Conservation (phyloP, 2,113 vertebrate genomes). For the Macaca nemestrina region DNA sequence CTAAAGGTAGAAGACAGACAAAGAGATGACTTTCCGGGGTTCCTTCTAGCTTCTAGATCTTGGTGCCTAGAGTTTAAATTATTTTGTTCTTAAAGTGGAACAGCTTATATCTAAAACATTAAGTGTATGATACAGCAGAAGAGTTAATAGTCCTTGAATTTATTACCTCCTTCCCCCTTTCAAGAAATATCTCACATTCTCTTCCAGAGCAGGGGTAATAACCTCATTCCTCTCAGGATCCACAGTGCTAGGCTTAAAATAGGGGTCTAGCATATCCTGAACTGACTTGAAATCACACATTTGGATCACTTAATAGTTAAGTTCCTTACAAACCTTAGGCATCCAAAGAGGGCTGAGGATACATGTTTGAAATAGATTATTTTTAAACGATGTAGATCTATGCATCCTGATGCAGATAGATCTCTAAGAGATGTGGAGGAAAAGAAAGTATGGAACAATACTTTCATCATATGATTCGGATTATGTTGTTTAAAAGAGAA, state of each 20-base stretch:
- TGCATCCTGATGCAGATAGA: neutral
- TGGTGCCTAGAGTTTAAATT: neutral
- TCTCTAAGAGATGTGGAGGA: neutral
- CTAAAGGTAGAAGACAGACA: neutral
- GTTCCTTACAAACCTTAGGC: neutral
- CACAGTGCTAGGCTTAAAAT: neutral
- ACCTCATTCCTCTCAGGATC: neutral
- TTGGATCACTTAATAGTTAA: neutral
- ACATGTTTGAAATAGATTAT: neutral
- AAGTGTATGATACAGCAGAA: neutral
- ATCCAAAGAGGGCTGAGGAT: neutral
- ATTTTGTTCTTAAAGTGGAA: neutral
- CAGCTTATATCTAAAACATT: neutral
- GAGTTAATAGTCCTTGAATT: neutral
- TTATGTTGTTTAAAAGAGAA: neutral
- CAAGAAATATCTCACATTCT: neutral
- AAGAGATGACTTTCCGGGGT: too few species aligned
- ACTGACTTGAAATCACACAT: neutral
- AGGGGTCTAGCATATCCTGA: neutral
- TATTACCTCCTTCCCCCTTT: neutral
- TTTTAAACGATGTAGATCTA: neutral
- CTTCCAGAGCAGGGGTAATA: neutral
- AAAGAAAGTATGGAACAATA: neutral
- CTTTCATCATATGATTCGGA: neutral
- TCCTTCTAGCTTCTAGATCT: neutral